phyloP scores from a whole-genome alignment of 2,113 vertebrate species.

The Chlamydotis undulata region DNA sequence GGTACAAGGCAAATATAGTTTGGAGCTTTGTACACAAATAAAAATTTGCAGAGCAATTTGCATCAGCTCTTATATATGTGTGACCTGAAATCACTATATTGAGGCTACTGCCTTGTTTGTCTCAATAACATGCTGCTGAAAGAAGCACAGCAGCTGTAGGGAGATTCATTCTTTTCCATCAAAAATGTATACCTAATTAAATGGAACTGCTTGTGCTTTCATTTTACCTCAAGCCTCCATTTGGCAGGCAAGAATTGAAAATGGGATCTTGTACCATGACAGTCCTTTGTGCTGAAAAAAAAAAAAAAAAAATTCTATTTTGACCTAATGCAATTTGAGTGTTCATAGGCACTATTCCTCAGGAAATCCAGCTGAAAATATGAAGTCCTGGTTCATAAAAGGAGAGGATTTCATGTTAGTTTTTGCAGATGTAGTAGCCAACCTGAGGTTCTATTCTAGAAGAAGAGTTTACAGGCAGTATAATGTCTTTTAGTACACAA shows the following conservation, averaged over 20 bases:
- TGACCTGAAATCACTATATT: not conserved
- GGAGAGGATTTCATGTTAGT: conserved; percentile 49
- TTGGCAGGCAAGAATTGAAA: not conserved
- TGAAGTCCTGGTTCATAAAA: not conserved
- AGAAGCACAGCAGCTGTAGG: not conserved
- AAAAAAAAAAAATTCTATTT: not conserved
- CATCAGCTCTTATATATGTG: not conserved
- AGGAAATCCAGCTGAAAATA: not conserved
- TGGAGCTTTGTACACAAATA: not conserved
- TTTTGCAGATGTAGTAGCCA: conserved; percentile 35
- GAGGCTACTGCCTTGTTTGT: not conserved
- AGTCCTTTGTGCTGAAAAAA: not conserved
- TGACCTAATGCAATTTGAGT: not conserved
- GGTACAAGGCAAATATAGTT: not conserved
- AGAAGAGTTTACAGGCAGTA: conserved; percentile 15
- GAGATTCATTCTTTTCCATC: not conserved
- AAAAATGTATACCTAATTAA: not conserved
- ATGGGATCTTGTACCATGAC: not conserved
- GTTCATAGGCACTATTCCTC: not conserved
- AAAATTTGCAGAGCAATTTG: not conserved
- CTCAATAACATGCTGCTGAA: not conserved
- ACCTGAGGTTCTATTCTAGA: conserved; percentile 35
- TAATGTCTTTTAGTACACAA: conserved; percentile 54
- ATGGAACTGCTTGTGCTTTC: not conserved
- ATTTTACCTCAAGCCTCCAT: not conserved